phyloP scores from a whole-genome alignment of 2,797 vertebrate genomes.

The Tamandua tetradactyla region DNA sequence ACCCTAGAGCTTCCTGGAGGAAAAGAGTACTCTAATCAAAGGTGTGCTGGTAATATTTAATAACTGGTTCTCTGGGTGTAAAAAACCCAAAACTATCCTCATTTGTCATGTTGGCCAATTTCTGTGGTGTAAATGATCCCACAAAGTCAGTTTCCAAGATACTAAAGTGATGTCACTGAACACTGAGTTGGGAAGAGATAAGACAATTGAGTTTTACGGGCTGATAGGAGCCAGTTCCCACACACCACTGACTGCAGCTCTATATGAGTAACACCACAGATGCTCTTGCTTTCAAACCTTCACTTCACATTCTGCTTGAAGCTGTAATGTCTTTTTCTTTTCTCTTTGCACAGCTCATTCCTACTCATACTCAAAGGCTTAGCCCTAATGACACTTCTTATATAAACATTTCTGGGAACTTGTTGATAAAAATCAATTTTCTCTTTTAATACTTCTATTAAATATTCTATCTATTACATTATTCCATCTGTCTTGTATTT shows the following conservation, averaged over 20 bases:
- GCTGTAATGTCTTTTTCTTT: background rate
- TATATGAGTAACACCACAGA: background rate
- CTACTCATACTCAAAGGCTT: background rate
- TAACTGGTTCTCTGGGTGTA: accelerated
- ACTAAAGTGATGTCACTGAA: background rate
- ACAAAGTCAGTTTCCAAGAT: background rate
- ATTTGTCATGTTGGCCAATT: background rate
- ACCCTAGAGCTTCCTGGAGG: background rate
- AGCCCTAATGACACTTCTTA: background rate
- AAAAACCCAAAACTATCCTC: too few species aligned
- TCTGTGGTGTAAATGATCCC: background rate
- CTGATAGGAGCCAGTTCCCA: background rate
- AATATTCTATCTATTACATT: background rate
- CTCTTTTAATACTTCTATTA: background rate
- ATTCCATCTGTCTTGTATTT: background rate
- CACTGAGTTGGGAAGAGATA: background rate
- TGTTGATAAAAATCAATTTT: background rate
- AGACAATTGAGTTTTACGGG: background rate
- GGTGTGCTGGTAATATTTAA: background rate
- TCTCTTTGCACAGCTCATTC: background rate
- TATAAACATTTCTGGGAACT: background rate
- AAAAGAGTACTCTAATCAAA: background rate
- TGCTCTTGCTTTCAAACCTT: background rate
- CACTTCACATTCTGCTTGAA: background rate
- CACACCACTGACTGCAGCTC: accelerated